Base-by-base conservation (phyloP, 2,113 vertebrate species). In the Daubentonia madagascariensis region DNA sequence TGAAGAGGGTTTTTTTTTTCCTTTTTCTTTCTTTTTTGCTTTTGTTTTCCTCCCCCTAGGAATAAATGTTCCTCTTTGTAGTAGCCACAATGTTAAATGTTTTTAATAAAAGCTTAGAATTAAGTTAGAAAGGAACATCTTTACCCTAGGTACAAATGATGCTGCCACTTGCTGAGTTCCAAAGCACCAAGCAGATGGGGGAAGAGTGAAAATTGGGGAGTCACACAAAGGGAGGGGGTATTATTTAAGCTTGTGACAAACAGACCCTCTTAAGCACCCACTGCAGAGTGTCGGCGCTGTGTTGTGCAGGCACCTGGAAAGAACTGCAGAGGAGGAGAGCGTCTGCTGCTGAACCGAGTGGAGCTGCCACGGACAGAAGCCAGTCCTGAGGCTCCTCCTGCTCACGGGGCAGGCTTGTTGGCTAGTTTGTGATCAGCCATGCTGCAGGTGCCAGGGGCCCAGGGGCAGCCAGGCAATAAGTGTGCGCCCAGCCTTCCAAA, bases 51-150 rank as follows among this genome's bases (percentile, higher is more conserved):
- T 13, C 37, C 28, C 35, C 59, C 54, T 48, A 57, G 35, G 73
- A 94, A 84, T 52, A 90, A 80, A 61, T 86, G 57, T 83, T 85
- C 18, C 72, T 79, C 70, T 87, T 93, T 35, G 68, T 92, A 92
- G 79, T 92, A 89, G 50, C 79, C 72, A 65, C 65, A 80, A 92
- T 98, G 96, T 92, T 97, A 98, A 97, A 97, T 97, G 89, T 90
- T 96, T 97, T 98, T 98, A 97, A 98, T 97, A 96, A 98, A 94
- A 96, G 25, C 83, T 52, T 67, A 79, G 13, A 61, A 75, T 91
- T 86, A 75, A 32, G 63, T 91, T 96, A 37, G 45, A 87, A 86
- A 73, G 83, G 79, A 95, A 59, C 32, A 63, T 85, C 89, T 96
- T 94, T 96, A 93, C 95, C 78, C 40, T 43, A n/a, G n/a, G 89